A percentile compares a stretch with the other conserved stretches of the same genome.
Conservation (phyloP, 2,797 vertebrate genomes). For the Myoxocephalus aenaeus region DNA sequence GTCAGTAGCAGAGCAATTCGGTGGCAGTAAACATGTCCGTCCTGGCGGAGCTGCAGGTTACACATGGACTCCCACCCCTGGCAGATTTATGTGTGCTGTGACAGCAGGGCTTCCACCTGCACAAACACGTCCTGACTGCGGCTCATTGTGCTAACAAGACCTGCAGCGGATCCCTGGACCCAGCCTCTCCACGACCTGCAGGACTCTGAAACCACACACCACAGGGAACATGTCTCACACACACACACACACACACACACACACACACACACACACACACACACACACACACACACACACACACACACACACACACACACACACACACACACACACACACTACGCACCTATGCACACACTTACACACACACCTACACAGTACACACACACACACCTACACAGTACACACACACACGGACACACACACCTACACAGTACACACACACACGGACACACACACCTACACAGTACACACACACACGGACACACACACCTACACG, state of each 20-base stretch:
- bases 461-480: no score
- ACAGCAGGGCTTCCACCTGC: constrained; percentile 90
- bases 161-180: constrained; percentile 79
- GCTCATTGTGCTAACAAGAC: constrained; percentile 91
- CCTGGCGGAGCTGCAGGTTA: constrained; percentile 73
- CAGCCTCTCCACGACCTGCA: constrained; percentile 32
- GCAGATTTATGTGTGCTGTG: constrained; percentile 91
- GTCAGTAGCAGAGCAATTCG: constrained; percentile 16
- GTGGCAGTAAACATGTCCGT: constrained; percentile 51
- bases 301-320: constrained; percentile 2
- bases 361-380: no score
- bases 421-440: no score
- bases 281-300: constrained; percentile 3
- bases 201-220: constrained; percentile 28
- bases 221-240: constrained; percentile 16
- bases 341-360: no score
- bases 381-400: no score
- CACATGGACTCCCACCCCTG: constrained; percentile 78
- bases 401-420: no score
- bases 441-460: no score
- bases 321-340: neutral
- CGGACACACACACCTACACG: no score
- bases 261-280: constrained; percentile 16
- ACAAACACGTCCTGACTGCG: constrained; percentile 90
- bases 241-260: constrained; percentile 12